Percentiles rank a stretch among this genome's conserved stretches.
Evolutionary conservation across 2,888 invertebrate genomes (phyloP).

Genomic region (Euzetes globulus): DNA sequence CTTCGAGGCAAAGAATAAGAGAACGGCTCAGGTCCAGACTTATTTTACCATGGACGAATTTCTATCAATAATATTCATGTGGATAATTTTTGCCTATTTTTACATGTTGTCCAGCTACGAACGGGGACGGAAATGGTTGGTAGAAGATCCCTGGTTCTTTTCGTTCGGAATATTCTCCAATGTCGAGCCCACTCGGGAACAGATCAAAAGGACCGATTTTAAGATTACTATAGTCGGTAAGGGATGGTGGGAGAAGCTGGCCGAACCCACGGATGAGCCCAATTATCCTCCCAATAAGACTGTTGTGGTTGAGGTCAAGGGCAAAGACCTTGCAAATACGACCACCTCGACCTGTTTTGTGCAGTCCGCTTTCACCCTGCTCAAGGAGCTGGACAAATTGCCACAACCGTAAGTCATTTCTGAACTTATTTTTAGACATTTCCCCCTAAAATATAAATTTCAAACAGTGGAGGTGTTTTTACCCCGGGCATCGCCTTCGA

Average conservation of each 20-base stretch:
- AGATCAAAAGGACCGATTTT: conserved; percentile 58
- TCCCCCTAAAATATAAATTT: no score
- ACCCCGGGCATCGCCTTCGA: no score
- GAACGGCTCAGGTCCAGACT: conserved; percentile 60
- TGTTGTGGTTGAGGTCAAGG: conserved; percentile 44
- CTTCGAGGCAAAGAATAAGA: conserved; percentile 58
- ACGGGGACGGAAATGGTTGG: no score
- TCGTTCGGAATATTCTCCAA: conserved; percentile 63
- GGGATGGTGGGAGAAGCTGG: conserved; percentile 63
- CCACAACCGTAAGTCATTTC: conserved; percentile 55
- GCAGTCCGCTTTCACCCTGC: conserved; percentile 63
- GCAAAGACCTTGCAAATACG: conserved; percentile 68
- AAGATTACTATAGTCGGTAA: conserved; percentile 53
- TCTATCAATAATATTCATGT: no score
- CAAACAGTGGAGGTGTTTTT: no score
- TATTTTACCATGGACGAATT: conserved; percentile 7
- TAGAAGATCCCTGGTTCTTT: no score
- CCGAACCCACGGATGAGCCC: conserved; percentile 3
- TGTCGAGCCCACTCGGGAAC: conserved; percentile 52
- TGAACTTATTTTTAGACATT: no score
- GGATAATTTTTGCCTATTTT: no score
- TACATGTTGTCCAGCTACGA: no score
- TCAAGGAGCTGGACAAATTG: conserved; percentile 65
- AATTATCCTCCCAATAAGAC: conserved; percentile 49
- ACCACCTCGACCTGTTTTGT: conserved; percentile 67